Evolutionary conservation across 2,888 invertebrate species (phyloP).

Genomic region (Hypomecis punctinalis): DNA sequence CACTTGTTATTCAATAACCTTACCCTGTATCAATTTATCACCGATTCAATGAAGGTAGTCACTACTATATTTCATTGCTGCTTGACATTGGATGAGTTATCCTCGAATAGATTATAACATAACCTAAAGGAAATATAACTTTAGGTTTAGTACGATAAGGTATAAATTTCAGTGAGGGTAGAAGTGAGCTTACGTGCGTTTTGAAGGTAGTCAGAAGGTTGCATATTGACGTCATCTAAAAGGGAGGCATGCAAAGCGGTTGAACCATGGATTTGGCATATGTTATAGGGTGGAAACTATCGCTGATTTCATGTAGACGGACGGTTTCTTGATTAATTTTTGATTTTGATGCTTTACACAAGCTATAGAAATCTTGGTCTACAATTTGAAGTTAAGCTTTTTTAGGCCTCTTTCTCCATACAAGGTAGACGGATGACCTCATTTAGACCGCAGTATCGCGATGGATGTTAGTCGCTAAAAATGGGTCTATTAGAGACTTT

Average conservation of each 20-base stretch:
- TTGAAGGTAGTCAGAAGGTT: constrained; percentile 50
- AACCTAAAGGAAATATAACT: constrained; percentile 29
- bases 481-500: no score
- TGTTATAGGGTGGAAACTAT: constrained; percentile 80
- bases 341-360: background rate
- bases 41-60: constrained; percentile 78
- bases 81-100: constrained; percentile 68
- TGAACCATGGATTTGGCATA: constrained; percentile 84
- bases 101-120: constrained; percentile 55
- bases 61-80: constrained; percentile 81
- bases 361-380: no score
- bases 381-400: no score
- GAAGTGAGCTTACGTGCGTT: constrained; percentile 48
- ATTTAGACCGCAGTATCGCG: no score
- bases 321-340: constrained; percentile 8
- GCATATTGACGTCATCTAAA: constrained; percentile 83
- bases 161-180: constrained; percentile 28
- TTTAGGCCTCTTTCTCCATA: no score
- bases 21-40: constrained; percentile 82
- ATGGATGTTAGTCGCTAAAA: no score
- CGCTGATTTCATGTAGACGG: constrained; percentile 61
- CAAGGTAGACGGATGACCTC: no score
- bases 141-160: background rate
- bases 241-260: constrained; percentile 84
- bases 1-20: constrained; percentile 83